Percentiles rank a stretch among this genome's conserved stretches.
phyloP scores from a whole-genome alignment of 2,888 invertebrate genomes.

The Coenonympha arcania region DNA sequence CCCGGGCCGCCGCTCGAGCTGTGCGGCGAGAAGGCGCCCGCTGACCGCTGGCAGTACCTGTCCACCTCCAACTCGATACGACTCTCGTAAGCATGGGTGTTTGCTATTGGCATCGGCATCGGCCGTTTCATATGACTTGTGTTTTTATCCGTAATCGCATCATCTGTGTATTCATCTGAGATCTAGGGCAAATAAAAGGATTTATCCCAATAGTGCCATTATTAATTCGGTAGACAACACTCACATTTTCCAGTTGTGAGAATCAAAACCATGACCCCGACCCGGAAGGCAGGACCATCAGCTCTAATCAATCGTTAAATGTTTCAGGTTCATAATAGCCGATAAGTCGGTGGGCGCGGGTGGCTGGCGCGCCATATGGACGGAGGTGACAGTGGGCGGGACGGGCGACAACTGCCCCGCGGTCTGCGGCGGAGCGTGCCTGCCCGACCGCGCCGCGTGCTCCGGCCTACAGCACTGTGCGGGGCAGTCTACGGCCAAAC shows the following conservation, averaged over 20 bases:
- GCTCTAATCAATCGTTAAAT: background rate
- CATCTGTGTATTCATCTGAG: too few relatives aligned
- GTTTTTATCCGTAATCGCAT: too few relatives aligned
- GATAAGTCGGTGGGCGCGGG: conserved; percentile 95
- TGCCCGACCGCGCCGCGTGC: conserved; percentile 61
- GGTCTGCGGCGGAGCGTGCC: conserved; percentile 43
- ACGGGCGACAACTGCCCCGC: conserved; percentile 58
- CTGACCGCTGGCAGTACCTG: conserved; percentile 86
- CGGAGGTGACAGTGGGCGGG: conserved; percentile 82
- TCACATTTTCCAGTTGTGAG: too few relatives aligned
- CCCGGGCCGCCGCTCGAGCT: conserved; percentile 88
- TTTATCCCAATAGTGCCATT: too few relatives aligned
- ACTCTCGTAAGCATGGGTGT: conserved; percentile 79
- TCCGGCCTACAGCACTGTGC: conserved; percentile 82
- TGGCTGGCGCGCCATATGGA: conserved; percentile 96
- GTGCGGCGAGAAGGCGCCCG: conserved; percentile 86
- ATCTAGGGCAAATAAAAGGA: too few relatives aligned
- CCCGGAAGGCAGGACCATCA: too few relatives aligned
- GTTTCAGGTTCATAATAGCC: conserved; percentile 89
- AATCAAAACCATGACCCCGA: too few relatives aligned
- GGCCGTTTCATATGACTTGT: too few relatives aligned
- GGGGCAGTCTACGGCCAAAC: conserved; percentile 72
- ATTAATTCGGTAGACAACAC: too few relatives aligned
- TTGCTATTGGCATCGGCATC: too few relatives aligned
- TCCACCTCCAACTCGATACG: conserved; percentile 90